Evolutionary conservation across 1,140 invertebrate genomes (phyloP).

Genomic region (Zaprionus kolodkinae): DNA sequence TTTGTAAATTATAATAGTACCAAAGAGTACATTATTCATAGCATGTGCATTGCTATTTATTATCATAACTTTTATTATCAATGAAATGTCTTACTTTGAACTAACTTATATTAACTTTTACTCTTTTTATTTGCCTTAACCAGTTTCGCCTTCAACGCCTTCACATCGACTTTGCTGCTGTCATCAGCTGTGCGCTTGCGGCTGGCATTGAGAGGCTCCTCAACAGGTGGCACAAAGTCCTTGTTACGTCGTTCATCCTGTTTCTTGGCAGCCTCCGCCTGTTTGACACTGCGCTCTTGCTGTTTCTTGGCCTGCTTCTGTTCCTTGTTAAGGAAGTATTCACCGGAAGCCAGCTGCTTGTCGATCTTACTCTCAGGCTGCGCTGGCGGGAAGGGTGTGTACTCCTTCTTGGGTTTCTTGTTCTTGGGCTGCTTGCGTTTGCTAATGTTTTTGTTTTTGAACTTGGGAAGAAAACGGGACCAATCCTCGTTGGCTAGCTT

Average conservation of each 20-base stretch:
- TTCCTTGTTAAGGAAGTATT: constrained; percentile 97
- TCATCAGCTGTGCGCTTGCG: constrained; percentile 49
- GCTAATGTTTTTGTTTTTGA: constrained; percentile 95
- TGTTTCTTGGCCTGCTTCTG: constrained; percentile 90
- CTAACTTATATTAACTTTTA: constrained; percentile 26
- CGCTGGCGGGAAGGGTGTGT: constrained; percentile 98
- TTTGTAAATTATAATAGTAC: background rate
- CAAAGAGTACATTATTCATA: background rate
- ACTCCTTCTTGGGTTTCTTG: constrained; percentile 94
- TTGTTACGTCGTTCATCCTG: constrained; percentile 91
- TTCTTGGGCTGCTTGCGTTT: constrained; percentile 94
- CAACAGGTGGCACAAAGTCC: constrained; percentile 91
- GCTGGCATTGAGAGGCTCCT: constrained; percentile 85
- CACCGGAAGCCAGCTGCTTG: constrained; percentile 96
- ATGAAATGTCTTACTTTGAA: constrained; percentile 27
- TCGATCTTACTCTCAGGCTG: constrained; percentile 97
- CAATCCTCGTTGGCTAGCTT: constrained; percentile 97
- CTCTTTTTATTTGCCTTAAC: constrained; percentile 73
- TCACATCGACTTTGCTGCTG: constrained; percentile 65
- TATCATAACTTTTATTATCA: constrained; percentile 24
- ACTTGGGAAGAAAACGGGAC: constrained; percentile 98
- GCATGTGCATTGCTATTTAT: background rate
- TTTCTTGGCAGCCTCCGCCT: constrained; percentile 88
- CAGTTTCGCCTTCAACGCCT: constrained; percentile 72
- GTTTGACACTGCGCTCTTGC: constrained; percentile 91